phyloP scores from a whole-genome alignment of 2,888 invertebrate genomes.

The Trichogramma evanescens region DNA sequence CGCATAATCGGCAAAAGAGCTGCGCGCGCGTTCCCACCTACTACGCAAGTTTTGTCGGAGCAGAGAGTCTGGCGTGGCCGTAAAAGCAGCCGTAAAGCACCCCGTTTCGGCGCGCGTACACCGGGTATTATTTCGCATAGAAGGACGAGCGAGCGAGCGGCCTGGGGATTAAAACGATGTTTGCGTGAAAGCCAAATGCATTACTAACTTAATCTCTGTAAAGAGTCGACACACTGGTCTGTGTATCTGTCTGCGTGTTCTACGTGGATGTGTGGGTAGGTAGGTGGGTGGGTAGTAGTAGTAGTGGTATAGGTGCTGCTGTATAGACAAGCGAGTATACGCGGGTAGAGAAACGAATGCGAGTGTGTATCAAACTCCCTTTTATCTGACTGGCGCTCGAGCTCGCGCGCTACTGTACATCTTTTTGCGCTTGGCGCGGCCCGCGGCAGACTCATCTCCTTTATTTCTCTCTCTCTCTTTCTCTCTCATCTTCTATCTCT shows the following conservation, averaged over 20 bases:
- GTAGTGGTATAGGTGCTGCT: too few species aligned
- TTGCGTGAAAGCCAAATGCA: slow-evolving; percentile 48
- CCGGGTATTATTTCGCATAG: slow-evolving; percentile 4
- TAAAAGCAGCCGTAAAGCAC: too few species aligned
- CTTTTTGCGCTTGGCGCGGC: background rate
- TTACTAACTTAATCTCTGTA: slow-evolving; percentile 46
- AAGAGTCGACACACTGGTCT: slow-evolving; percentile 19
- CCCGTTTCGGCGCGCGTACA: slow-evolving; percentile 6
- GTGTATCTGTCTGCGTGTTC: too few species aligned
- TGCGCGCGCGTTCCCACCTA: background rate
- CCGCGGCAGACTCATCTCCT: background rate
- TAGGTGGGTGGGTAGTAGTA: too few species aligned
- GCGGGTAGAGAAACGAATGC: background rate
- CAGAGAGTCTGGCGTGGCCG: too few species aligned
- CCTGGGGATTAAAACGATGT: slow-evolving; percentile 46
- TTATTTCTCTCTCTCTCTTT: slow-evolving; percentile 7
- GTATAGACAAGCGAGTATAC: too few species aligned
- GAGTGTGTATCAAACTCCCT: slow-evolving; percentile 42
- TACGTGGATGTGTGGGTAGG: too few species aligned
- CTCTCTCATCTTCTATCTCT: slow-evolving; percentile 6
- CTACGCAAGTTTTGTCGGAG: too few species aligned
- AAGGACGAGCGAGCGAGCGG: slow-evolving; percentile 1
- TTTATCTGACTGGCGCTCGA: slow-evolving; percentile 33
- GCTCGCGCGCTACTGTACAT: slow-evolving; percentile 8
- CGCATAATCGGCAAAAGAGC: slow-evolving; percentile 14